Evolutionary conservation across 2,888 invertebrate species (phyloP).

Genomic region (Notodonta ziczac): DNA sequence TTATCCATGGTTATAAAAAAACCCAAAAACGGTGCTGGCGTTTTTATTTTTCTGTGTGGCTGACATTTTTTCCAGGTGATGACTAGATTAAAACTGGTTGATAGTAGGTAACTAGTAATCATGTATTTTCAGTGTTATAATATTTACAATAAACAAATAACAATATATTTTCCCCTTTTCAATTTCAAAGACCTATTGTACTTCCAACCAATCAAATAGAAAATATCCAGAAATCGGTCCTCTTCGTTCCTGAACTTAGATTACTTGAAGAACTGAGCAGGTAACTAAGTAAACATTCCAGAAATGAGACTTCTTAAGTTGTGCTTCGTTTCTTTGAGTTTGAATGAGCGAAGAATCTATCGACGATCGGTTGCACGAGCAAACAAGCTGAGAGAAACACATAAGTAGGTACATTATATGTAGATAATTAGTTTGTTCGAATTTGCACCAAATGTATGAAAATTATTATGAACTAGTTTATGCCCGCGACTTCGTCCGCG

Average conservation of each 20-base stretch:
- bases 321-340: not conserved
- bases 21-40: not conserved
- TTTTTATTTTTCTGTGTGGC: too few species aligned
- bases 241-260: not conserved
- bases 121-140: too few species aligned
- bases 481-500: too few species aligned
- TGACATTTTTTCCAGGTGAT: too few species aligned
- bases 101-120: too few species aligned
- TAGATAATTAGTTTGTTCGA: too few species aligned
- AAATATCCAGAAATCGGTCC: not conserved
- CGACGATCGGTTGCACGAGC: not conserved
- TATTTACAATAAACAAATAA: too few species aligned
- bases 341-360: not conserved
- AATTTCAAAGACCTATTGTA: not conserved
- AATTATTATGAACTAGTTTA: too few species aligned
- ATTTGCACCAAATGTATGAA: too few species aligned
- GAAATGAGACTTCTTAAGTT: not conserved
- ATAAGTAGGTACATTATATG: too few species aligned
- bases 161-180: not conserved
- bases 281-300: not conserved
- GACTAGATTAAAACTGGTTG: too few species aligned
- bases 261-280: slow-evolving; percentile 1
- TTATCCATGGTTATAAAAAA: not conserved
- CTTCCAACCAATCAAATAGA: not conserved
- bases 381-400: not conserved